phyloP scores from a whole-genome alignment of 2,888 invertebrate species.

The Athalia circularis region DNA sequence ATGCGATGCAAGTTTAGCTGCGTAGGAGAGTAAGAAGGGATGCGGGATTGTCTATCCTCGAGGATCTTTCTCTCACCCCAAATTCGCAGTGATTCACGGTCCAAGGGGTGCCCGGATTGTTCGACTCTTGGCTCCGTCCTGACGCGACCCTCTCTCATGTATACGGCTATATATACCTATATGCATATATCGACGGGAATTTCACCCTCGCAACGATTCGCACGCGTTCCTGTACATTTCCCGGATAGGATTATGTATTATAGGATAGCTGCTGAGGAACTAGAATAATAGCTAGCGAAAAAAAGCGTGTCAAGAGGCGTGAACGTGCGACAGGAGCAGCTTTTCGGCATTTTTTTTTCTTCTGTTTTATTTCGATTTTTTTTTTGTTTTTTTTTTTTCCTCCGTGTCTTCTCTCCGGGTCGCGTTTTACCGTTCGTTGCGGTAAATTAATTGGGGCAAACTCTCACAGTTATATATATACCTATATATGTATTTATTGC shows the following conservation, averaged over 20 bases:
- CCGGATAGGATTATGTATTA: too few relatives aligned
- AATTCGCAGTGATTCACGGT: constrained; percentile 35
- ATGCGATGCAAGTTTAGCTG: too few relatives aligned
- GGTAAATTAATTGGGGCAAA: constrained; percentile 20
- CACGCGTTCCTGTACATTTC: neutral
- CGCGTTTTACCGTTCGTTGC: neutral
- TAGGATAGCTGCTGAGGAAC: neutral
- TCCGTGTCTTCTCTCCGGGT: neutral
- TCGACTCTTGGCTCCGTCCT: constrained; percentile 44
- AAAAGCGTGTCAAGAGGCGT: too few relatives aligned
- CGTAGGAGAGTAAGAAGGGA: too few relatives aligned
- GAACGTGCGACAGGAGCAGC: too few relatives aligned
- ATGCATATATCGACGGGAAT: constrained; percentile 26
- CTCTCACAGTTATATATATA: neutral
- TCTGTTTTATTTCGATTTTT: neutral
- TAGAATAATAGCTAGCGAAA: neutral
- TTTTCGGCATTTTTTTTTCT: neutral
- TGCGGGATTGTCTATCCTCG: neutral
- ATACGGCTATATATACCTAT: too few relatives aligned
- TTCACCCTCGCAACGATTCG: constrained; percentile 33
- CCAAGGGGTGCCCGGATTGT: constrained; percentile 31
- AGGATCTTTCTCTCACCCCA: neutral
- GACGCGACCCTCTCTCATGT: constrained; percentile 34
- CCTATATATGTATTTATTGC: too few relatives aligned
- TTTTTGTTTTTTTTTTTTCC: neutral